These are phyloP conservation scores for Bembecia ichneumoniformis DNA, from an alignment of 2,888 invertebrate species.

Conservation along the genomic window DNA sequence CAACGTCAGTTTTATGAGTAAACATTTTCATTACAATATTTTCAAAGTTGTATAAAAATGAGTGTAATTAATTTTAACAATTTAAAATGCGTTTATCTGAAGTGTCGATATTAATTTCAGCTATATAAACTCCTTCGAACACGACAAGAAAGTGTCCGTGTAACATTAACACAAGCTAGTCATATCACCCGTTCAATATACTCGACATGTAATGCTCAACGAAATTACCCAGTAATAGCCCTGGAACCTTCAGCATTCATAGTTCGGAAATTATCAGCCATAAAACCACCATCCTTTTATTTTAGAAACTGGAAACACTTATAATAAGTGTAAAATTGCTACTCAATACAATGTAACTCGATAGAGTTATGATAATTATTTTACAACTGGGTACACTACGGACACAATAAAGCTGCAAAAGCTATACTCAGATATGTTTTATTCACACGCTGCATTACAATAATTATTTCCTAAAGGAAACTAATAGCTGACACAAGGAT, in stretches of 20 bases:
- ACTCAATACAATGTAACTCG: conserved; percentile 29
- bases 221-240: conserved; percentile 64
- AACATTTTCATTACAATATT: no score
- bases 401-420: not conserved
- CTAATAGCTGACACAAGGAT: not conserved
- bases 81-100: conserved; percentile 20
- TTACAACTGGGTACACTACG: conserved; percentile 16
- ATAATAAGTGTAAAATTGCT: conserved; percentile 41
- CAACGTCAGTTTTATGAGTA: no score
- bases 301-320: conserved; percentile 46
- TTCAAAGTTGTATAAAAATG: no score
- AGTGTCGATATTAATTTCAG: conserved; percentile 12
- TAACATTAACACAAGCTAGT: conserved; percentile 45
- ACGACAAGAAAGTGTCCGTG: conserved; percentile 57
- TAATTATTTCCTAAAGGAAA: conserved; percentile 1
- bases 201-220: conserved; percentile 49
- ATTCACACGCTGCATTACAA: no score
- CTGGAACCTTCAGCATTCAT: conserved; percentile 58
- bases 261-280: conserved; percentile 69
- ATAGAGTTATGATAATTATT: conserved; percentile 27
- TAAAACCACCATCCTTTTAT: conserved; percentile 60
- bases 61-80: conserved; percentile 1
- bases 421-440: no score
- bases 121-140: conserved; percentile 38
- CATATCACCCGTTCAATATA: conserved; percentile 49